These are phyloP conservation scores for Hozukius guyotensis DNA, from an alignment of 2,797 vertebrate species.

Conservation along the genomic window DNA sequence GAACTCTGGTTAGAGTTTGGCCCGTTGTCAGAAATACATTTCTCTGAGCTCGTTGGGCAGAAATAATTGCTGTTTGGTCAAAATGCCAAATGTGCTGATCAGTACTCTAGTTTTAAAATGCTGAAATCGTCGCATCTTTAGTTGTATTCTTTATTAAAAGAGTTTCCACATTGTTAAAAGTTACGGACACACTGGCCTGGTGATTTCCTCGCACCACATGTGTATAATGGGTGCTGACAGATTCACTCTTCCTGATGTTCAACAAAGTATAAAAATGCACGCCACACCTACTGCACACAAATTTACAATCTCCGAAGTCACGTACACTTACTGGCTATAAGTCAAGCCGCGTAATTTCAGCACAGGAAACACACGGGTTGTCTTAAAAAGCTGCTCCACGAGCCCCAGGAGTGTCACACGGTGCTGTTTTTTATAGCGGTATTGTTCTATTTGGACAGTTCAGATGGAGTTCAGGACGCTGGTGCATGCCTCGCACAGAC, in stretches of 20 bases:
- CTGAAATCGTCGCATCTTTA: not conserved
- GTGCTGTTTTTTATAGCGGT: slow-evolving; percentile 25
- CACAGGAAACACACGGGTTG: slow-evolving; percentile 58
- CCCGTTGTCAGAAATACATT: not conserved
- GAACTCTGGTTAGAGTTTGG: slow-evolving; percentile 69
- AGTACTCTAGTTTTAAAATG: not conserved
- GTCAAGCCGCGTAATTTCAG: slow-evolving; percentile 39
- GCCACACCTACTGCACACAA: slow-evolving; percentile 42
- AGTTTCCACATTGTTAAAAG: slow-evolving; percentile 7
- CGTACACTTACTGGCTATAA: slow-evolving; percentile 3
- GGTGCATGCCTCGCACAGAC: not conserved
- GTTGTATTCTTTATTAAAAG: not conserved
- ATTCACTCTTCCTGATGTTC: slow-evolving; percentile 70
- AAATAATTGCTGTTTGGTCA: not conserved
- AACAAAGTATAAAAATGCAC: slow-evolving; percentile 30
- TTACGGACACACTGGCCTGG: slow-evolving; percentile 1
- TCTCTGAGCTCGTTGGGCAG: not conserved
- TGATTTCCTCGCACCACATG: slow-evolving; percentile 56
- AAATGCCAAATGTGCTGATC: not conserved
- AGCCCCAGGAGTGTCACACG: slow-evolving; percentile 17
- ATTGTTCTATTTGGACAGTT: slow-evolving; percentile 62
- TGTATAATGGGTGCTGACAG: slow-evolving; percentile 73
- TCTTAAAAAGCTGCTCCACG: slow-evolving; percentile 37
- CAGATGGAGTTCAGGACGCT: slow-evolving; percentile 50
- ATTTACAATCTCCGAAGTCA: not conserved